Conservation (phyloP, 2,113 vertebrate genomes). For the Prietella phreatophila region DNA sequence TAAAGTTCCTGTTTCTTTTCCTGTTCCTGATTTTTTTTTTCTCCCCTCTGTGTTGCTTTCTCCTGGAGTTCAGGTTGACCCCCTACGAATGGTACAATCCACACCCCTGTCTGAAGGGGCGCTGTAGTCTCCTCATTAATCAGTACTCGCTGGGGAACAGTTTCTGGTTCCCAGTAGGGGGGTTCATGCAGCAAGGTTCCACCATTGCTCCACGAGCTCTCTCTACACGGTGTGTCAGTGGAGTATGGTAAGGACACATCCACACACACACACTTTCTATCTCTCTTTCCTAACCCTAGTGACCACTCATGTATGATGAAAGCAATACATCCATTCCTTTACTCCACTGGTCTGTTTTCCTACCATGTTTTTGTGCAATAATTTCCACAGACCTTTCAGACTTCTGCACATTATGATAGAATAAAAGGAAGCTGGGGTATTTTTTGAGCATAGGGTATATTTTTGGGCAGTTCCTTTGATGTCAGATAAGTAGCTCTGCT, state of each 20-base stretch:
- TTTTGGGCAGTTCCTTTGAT: conserved; percentile 1
- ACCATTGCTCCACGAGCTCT: conserved; percentile 94
- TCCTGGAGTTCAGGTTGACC: conserved; percentile 76
- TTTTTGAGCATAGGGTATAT: background rate
- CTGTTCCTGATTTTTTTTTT: conserved; percentile 43
- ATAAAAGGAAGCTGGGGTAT: conserved; percentile 41
- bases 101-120: conserved; percentile 89
- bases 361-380: conserved; percentile 27
- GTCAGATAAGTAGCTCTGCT: background rate
- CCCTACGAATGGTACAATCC: conserved; percentile 99
- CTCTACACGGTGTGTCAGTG: conserved; percentile 94
- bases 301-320: conserved; percentile 35
- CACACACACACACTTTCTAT: background rate
- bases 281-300: background rate
- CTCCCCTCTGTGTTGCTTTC: background rate
- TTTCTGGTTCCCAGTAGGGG: conserved; percentile 96
- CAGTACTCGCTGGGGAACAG: conserved; percentile 97
- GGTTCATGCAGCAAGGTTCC: conserved; percentile 99
- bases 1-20: conserved; percentile 40
- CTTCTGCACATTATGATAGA: conserved; percentile 24
- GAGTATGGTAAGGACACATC: conserved; percentile 87
- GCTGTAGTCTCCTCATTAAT: conserved; percentile 91
- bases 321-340: conserved; percentile 15
- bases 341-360: conserved; percentile 24
- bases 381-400: conserved; percentile 25